Conservation (phyloP, 53 echinoderm and acorn worm genomes). For the Stichopus horrens region DNA sequence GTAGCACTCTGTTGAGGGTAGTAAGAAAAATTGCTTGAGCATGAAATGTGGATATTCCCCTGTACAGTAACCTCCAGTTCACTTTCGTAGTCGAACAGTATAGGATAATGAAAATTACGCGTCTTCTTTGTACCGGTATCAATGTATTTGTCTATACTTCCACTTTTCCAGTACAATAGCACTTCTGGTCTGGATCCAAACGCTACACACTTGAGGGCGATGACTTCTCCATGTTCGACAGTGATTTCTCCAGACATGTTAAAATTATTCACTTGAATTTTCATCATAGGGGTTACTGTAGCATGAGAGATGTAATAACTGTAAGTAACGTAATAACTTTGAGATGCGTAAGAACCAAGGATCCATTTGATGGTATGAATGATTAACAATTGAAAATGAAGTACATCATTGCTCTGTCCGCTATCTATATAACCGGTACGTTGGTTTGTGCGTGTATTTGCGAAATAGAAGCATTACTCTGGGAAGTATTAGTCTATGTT, state of each 20-base stretch:
- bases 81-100: neutral
- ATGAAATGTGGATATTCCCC: neutral
- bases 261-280: neutral
- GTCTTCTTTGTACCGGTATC: neutral
- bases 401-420: too few relatives aligned
- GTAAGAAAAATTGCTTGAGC: neutral
- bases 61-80: neutral
- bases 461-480: too few relatives aligned
- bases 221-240: neutral
- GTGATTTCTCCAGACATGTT: neutral
- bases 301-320: neutral
- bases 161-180: neutral
- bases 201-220: constrained; percentile 6
- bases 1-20: neutral
- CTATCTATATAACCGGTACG: too few relatives aligned
- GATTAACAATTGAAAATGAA: too few relatives aligned
- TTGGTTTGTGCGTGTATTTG: too few relatives aligned
- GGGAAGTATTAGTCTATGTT: too few relatives aligned
- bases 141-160: neutral
- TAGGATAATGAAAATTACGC: neutral
- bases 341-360: too few relatives aligned
- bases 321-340: too few relatives aligned
- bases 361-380: too few relatives aligned
- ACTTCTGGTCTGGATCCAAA: constrained; percentile 26
- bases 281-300: neutral